Evolutionary conservation across 1,140 invertebrate species (phyloP).

Genomic region (Pseudachorutes palmiensis): DNA sequence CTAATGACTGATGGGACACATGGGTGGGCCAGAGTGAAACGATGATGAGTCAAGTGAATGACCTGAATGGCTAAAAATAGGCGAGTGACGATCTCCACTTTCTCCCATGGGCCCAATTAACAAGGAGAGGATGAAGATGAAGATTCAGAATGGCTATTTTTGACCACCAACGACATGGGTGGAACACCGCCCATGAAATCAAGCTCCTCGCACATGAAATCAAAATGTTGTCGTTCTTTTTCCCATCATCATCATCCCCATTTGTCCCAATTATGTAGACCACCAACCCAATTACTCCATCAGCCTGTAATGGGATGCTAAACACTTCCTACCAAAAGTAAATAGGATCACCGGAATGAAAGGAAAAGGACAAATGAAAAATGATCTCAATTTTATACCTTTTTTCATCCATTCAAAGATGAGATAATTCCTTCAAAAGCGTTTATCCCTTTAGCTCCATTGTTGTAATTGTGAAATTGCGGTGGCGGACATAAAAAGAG

Average conservation of each 20-base stretch:
- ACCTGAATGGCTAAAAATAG: conserved; percentile 9
- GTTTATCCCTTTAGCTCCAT: no score
- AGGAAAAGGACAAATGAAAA: background rate
- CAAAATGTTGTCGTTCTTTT: background rate
- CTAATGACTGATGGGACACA: background rate
- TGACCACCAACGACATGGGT: background rate
- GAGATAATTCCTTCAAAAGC: background rate
- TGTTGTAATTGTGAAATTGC: conserved; percentile 10
- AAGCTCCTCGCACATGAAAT: background rate
- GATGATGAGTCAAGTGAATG: conserved; percentile 3
- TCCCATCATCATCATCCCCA: no score
- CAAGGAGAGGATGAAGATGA: background rate
- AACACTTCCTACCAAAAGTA: background rate
- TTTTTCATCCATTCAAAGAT: background rate
- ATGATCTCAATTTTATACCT: background rate
- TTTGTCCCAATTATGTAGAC: no score
- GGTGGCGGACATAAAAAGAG: background rate
- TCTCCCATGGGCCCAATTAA: conserved; percentile 7
- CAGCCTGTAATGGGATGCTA: no score
- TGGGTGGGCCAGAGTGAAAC: conserved; percentile 3
- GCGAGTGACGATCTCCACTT: background rate
- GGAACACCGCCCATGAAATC: background rate
- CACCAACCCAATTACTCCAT: no score
- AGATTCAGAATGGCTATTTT: background rate
- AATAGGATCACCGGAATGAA: background rate